These are phyloP conservation scores for Globicephala melas DNA, from an alignment of 2,113 vertebrate genomes.

Conservation along the genomic window DNA sequence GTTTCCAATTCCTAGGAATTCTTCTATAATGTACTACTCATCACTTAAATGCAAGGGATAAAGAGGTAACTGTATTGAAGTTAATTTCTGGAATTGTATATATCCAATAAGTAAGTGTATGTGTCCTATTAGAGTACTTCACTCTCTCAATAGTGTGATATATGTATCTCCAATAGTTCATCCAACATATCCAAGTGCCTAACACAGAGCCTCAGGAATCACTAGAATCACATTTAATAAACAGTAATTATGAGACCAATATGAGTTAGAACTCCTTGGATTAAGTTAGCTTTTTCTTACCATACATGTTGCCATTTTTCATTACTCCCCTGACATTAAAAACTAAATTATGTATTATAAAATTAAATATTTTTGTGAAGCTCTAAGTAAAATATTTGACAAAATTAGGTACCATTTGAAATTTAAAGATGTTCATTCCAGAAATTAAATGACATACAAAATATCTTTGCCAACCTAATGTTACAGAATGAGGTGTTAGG, in stretches of 20 bases:
- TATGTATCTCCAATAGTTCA: neutral
- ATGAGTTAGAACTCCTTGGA: neutral
- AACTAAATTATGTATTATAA: neutral
- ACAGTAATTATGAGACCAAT: neutral
- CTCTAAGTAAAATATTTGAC: neutral
- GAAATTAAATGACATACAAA: slow-evolving; percentile 36
- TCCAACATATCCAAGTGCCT: neutral
- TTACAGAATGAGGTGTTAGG: neutral
- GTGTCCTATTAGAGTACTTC: neutral
- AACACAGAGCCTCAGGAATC: neutral
- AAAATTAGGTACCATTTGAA: neutral
- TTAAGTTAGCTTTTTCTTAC: neutral
- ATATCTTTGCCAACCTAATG: neutral
- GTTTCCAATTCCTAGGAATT: neutral
- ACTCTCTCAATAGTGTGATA: neutral
- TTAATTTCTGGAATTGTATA: neutral
- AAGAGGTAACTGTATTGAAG: neutral
- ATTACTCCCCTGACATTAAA: neutral
- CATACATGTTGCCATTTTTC: neutral
- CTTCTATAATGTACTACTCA: neutral
- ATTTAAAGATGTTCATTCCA: slow-evolving; percentile 3
- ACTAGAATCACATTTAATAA: neutral
- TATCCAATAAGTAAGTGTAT: neutral
- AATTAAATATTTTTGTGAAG: slow-evolving; percentile 20
- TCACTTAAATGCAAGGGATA: neutral